These are phyloP conservation scores for Ethmia dodecea DNA, from an alignment of 2,888 invertebrate genomes.

Conservation along the genomic window DNA sequence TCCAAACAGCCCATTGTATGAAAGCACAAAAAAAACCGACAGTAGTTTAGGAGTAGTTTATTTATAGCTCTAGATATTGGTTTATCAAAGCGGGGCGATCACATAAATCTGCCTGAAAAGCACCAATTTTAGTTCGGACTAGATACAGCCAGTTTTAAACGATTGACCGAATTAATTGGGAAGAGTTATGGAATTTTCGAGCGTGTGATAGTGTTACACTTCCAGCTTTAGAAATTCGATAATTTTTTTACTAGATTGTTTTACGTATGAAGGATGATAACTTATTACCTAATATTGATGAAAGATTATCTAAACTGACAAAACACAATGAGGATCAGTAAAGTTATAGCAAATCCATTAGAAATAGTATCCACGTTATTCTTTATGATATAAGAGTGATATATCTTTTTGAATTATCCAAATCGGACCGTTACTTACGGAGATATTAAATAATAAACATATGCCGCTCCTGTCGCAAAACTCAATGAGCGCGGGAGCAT, in stretches of 20 bases:
- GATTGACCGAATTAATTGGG: constrained; percentile 9
- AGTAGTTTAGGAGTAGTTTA: no score
- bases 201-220: background rate
- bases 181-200: constrained; percentile 5
- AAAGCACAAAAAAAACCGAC: no score
- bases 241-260: background rate
- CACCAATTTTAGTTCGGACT: constrained; percentile 8
- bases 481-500: no score
- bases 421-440: no score
- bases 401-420: no score
- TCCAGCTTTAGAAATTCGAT: background rate
- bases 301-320: background rate
- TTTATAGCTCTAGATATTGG: no score
- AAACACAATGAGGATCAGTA: background rate
- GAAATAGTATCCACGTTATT: no score
- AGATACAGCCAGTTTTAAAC: constrained; percentile 5
- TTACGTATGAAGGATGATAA: background rate
- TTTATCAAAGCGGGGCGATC: constrained; percentile 28
- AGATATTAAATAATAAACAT: no score
- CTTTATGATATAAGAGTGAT: no score
- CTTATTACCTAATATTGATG: background rate
- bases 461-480: no score
- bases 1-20: no score
- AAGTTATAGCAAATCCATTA: no score
- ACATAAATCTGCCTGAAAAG: constrained; percentile 25